Evolutionary conservation across 1,140 invertebrate species (phyloP).

Genomic region (Pseudobourletiella spinata): DNA sequence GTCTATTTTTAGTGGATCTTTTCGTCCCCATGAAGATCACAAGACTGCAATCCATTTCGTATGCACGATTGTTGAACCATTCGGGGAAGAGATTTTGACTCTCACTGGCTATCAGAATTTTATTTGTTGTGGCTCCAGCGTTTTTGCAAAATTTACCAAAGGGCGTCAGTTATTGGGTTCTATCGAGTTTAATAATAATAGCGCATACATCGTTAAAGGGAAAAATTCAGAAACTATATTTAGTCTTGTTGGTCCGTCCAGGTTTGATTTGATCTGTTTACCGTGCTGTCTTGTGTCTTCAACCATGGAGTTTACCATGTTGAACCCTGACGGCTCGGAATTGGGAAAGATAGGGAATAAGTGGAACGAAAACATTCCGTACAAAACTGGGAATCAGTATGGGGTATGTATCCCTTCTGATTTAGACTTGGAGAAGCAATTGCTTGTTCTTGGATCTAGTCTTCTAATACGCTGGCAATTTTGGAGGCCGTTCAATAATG

Average conservation of each 20-base stretch:
- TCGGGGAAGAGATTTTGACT: constrained; percentile 3
- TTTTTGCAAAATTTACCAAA: not conserved
- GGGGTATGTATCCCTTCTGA: not conserved
- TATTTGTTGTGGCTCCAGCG: not conserved
- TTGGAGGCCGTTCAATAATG: constrained; percentile 9
- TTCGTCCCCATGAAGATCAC: not conserved
- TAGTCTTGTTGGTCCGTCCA: not conserved
- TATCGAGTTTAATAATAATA: not conserved
- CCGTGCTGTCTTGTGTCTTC: too few relatives aligned
- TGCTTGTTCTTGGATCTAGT: not conserved
- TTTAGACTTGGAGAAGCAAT: not conserved
- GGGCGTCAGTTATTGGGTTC: not conserved
- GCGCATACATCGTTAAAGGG: not conserved
- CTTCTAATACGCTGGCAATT: not conserved
- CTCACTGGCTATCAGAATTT: not conserved
- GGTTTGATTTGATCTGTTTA: not conserved
- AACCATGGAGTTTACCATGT: too few relatives aligned
- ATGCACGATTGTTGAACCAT: constrained; percentile 3
- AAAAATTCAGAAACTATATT: not conserved
- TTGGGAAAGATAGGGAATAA: not conserved
- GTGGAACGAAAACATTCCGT: not conserved
- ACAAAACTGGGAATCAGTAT: not conserved
- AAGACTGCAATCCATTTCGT: not conserved
- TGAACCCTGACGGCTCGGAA: not conserved
- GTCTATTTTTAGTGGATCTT: not conserved